Evolutionary conservation across 2,113 vertebrate species (phyloP), one percentile per base, ranked within the genome.

Genomic region (Takifugu bimaculatus): DNA sequence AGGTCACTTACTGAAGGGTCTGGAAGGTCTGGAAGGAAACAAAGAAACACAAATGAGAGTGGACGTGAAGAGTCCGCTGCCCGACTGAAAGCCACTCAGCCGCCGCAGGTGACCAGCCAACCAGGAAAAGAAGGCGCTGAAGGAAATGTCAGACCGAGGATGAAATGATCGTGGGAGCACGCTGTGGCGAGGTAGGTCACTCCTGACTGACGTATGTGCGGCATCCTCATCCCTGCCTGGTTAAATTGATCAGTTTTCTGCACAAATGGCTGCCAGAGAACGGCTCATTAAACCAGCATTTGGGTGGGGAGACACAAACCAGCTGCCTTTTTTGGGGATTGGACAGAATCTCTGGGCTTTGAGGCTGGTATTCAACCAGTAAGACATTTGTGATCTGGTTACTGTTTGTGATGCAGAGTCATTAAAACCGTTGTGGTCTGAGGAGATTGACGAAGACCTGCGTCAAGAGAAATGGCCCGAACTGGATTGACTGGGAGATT

Each of bases 71-170:
- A 80, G 65, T 57, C 60, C 70, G 70, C 68, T 27, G 80, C 66
- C 71, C 13, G n/a, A 72, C 57, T 80, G 63, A 32, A 66, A 72
- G 45, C 50, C 10, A 70, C 64, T 72, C 58, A 62, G 69, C 72
- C 65, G 44, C 50, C 43, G 28, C 57, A 75, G 80, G 82, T 74
- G 77, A 57, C 67, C 71, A 69, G 67, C 57, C 57, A 87, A 78
- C 84, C 77, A 68, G 72, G 57, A 80, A 70, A 80, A 88, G 85
- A 66, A 81, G 70, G 74, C 71, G 69, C 11, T 54, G 67, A 78
- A 86, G 74, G 20, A 78, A 84, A 85, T 60, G 79, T 79, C 78
- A 81, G 63, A 58, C 62, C 53, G 49, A 65, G 71, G 50, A 61
- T 75, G 66, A 65, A 59, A 66, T 39, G 65, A 68, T 55, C 77